Evolutionary conservation across 1,140 invertebrate species (phyloP).

Genomic region (Zaprionus kolodkinae): DNA sequence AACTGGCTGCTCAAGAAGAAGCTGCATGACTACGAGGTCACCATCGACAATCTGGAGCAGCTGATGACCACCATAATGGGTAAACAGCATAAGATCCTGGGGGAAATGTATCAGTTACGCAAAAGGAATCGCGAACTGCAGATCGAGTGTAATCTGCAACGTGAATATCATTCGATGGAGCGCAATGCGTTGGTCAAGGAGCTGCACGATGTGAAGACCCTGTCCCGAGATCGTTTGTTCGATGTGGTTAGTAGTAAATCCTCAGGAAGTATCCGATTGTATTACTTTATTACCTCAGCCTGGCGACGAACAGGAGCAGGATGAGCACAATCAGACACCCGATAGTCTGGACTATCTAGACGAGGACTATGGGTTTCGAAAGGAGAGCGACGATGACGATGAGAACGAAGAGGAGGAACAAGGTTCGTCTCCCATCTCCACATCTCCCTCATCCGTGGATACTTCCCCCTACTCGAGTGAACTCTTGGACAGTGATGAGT

Average conservation of each 20-base stretch:
- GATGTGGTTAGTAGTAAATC: slow-evolving; percentile 20
- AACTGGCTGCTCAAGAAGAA: slow-evolving; percentile 75
- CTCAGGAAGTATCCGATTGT: too few species aligned
- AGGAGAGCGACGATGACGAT: slow-evolving; percentile 19
- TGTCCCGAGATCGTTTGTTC: slow-evolving; percentile 9
- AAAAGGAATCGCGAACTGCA: slow-evolving; percentile 58
- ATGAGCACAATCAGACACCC: background rate
- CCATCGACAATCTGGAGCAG: slow-evolving; percentile 66
- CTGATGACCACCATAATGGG: slow-evolving; percentile 63
- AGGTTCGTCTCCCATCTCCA: background rate
- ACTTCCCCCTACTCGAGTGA: slow-evolving; percentile 4
- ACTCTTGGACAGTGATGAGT: slow-evolving; percentile 15
- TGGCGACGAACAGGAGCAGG: background rate
- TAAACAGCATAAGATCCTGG: slow-evolving; percentile 65
- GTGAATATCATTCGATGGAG: slow-evolving; percentile 73
- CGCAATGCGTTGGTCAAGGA: slow-evolving; percentile 64
- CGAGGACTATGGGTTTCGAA: background rate
- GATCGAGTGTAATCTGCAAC: slow-evolving; percentile 58
- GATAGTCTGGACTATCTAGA: slow-evolving; percentile 1
- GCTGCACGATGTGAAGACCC: slow-evolving; percentile 50
- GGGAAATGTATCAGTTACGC: slow-evolving; percentile 60
- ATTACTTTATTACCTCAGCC: too few species aligned
- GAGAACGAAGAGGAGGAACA: background rate
- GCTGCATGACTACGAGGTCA: slow-evolving; percentile 53
- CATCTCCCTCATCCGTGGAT: slow-evolving; percentile 12